Base-by-base conservation (phyloP, 2,113 vertebrate genomes). In the Paratilapia polleni region DNA sequence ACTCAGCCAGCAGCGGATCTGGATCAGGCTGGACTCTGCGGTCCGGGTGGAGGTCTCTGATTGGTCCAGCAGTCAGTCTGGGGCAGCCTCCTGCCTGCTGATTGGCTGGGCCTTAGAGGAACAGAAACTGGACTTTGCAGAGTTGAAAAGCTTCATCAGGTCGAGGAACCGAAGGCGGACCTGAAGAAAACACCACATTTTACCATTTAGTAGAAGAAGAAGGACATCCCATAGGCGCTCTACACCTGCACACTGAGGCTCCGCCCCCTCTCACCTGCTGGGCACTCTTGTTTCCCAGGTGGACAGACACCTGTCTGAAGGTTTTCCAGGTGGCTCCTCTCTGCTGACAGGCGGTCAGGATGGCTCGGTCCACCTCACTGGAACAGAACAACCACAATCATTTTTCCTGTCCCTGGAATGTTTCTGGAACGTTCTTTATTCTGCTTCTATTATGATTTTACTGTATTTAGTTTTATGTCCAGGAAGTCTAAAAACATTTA, bases 301-400 rank as follows among this genome's bases (percentile, higher is more conserved):
- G 96, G 77, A 94, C 84, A 0, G 98, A 97, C 84, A 99, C 95
- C 43, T 92, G 84, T 0, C 90, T 90, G 86, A 99, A 99, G 0
- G 98, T 98, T n/a, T 94, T 96, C 2, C 92, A 88, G 2, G 94
- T 97, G 26, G 98, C 97, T 83, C 98, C 97, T 31, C 85, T 94
- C 90, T 96, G 96, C 94, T 98, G 97, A 62, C 98, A 99, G 82
- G 95, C 90, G 2, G 97, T 98, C 12, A 99, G 96, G 87, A 99
- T 98, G 60, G 96, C 92, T 0, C 97, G 96, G 92, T 99, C 98
- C 0, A 96, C 97, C 78, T 99, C 98, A 64, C 98, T 99, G 88
- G 17, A 93, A 74, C 80, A 83, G 17, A 84, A 68, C 43, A 7
- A 68, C 10, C 75, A 70, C 24, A 73, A 28, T 15, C 15, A 49